Evolutionary conservation across 1,140 invertebrate genomes (phyloP).

Genomic region (Temnothorax nylanderi): DNA sequence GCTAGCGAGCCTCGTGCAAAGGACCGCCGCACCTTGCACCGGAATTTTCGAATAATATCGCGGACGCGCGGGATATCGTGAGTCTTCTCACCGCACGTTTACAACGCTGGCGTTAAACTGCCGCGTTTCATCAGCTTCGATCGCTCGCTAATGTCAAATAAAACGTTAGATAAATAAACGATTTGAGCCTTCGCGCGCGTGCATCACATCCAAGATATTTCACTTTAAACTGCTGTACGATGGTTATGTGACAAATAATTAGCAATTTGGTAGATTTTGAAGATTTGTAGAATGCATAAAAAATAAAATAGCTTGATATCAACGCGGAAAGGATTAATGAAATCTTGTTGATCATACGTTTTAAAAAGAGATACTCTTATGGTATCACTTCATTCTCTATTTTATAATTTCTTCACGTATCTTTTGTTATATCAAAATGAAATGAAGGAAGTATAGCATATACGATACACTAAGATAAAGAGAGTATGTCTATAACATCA

Average conservation of each 20-base stretch:
- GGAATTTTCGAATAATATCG: slow-evolving; percentile 26
- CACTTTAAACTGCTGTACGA: neutral
- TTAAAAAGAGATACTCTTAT: neutral
- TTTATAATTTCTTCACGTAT: neutral
- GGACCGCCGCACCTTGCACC: slow-evolving; percentile 73
- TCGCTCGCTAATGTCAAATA: neutral
- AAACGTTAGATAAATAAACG: slow-evolving; percentile 13
- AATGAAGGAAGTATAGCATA: neutral
- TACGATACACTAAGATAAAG: neutral
- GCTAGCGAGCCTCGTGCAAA: slow-evolving; percentile 78
- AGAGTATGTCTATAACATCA: neutral
- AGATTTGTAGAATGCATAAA: neutral
- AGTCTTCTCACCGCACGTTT: neutral
- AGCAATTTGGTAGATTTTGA: neutral
- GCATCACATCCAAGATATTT: neutral
- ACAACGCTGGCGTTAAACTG: neutral
- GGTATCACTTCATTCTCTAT: neutral
- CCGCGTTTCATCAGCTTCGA: neutral
- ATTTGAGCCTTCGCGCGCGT: neutral
- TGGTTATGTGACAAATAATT: neutral
- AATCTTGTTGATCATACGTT: neutral
- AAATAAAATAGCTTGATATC: neutral
- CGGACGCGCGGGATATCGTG: neutral
- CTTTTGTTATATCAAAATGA: neutral
- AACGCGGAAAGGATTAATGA: neutral